Conservation (phyloP, 2,888 invertebrate genomes). For the Monopis laevigella region DNA sequence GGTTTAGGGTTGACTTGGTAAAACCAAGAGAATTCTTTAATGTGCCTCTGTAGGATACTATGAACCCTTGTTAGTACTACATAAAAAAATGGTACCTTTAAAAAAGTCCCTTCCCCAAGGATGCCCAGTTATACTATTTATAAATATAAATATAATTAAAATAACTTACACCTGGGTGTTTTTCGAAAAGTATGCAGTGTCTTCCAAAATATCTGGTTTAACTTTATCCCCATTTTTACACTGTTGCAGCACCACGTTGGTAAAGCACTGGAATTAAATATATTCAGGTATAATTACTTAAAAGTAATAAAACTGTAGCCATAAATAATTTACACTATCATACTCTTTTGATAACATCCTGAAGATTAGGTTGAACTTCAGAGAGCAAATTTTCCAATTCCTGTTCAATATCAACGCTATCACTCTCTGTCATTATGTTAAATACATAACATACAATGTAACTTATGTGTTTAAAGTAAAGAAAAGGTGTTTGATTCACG, state of each 20-base stretch:
- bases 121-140: no score
- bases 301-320: neutral
- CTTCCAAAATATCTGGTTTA: slow-evolving; percentile 53
- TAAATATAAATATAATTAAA: slow-evolving; percentile 1
- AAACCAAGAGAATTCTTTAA: no score
- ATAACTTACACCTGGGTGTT: slow-evolving; percentile 67
- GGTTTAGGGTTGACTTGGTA: no score
- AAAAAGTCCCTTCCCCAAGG: no score
- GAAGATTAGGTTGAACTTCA: slow-evolving; percentile 62
- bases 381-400: slow-evolving; percentile 57
- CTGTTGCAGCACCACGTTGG: slow-evolving; percentile 64
- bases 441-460: neutral
- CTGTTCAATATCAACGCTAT: slow-evolving; percentile 49
- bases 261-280: slow-evolving; percentile 58
- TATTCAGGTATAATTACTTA: neutral
- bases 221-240: slow-evolving; percentile 55
- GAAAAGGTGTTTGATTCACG: no score
- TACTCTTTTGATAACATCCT: slow-evolving; percentile 70
- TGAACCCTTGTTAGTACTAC: no score
- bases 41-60: no score
- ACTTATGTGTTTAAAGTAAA: neutral
- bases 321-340: slow-evolving; percentile 26
- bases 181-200: slow-evolving; percentile 62
- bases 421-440: slow-evolving; percentile 48
- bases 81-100: no score